Conservation (phyloP, 1,140 invertebrate genomes). For the Lasioglossum baleicum region DNA sequence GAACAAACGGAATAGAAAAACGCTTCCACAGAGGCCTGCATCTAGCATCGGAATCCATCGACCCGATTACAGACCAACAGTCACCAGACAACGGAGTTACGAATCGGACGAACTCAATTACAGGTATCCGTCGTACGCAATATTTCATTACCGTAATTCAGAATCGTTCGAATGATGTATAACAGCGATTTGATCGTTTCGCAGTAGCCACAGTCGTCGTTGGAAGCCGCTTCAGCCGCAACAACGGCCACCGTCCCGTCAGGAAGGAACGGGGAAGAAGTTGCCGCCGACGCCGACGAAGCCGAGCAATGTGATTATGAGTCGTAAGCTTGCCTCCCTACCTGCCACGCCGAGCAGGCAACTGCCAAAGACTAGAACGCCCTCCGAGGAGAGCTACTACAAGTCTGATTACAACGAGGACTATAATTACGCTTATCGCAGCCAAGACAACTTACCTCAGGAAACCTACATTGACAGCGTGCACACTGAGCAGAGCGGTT, state of each 20-base stretch:
- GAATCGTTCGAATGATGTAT: too few relatives aligned
- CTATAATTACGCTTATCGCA: conserved; percentile 86
- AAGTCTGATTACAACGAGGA: conserved; percentile 84
- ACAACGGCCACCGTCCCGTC: conserved; percentile 67
- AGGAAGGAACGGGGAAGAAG: conserved; percentile 75
- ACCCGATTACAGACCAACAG: conserved; percentile 72
- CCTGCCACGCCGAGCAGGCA: conserved; percentile 81
- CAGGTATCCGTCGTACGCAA: conserved; percentile 54
- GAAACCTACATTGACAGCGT: conserved; percentile 71
- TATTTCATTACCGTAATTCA: too few relatives aligned
- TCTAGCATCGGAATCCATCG: conserved; percentile 75
- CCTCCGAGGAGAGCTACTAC: conserved; percentile 78
- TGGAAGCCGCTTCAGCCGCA: conserved; percentile 70
- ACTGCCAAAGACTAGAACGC: conserved; percentile 79
- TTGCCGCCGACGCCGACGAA: conserved; percentile 77
- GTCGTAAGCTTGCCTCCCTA: conserved; percentile 76
- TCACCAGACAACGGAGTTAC: conserved; percentile 75
- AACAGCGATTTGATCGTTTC: conserved; percentile 22
- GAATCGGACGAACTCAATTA: conserved; percentile 76
- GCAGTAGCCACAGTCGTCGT: conserved; percentile 67
- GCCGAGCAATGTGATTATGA: conserved; percentile 72
- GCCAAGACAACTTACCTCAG: conserved; percentile 82
- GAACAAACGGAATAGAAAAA: conserved; percentile 76
- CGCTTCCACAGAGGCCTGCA: conserved; percentile 76
- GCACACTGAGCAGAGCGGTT: conserved; percentile 57